Conservation (phyloP, 2,888 invertebrate genomes). For the Philonicus albiceps region DNA sequence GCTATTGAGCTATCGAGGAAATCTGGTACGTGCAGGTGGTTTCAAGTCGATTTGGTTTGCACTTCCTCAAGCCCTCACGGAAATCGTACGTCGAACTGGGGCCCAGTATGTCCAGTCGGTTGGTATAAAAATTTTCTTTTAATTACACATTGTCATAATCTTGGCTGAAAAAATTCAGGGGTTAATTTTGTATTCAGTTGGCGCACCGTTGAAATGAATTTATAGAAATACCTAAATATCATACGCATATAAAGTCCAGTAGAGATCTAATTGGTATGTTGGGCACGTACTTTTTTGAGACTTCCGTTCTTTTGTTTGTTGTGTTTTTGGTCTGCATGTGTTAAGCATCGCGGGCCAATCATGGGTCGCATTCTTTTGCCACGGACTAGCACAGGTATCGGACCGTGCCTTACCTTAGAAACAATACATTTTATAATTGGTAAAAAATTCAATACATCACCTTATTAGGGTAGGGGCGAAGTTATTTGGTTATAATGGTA, state of each 20-base stretch:
- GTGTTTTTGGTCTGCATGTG: constrained; percentile 42
- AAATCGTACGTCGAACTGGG: not conserved
- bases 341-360: not conserved
- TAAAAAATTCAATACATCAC: constrained; percentile 7
- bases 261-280: constrained; percentile 33
- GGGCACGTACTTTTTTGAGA: constrained; percentile 46
- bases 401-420: not conserved
- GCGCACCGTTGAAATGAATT: constrained; percentile 43
- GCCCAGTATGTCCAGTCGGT: not conserved
- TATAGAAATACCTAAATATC: constrained; percentile 49
- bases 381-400: not conserved
- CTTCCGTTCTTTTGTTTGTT: constrained; percentile 49
- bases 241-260: constrained; percentile 42
- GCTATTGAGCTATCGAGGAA: not conserved
- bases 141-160: constrained; percentile 18
- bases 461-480: not conserved
- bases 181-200: constrained; percentile 44
- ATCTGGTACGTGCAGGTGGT: not conserved
- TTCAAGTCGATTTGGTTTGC: not conserved
- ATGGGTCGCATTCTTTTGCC: constrained; percentile 3
- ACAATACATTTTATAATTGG: constrained; percentile 17
- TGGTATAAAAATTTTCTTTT: not conserved
- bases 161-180: constrained; percentile 4
- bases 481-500: not conserved
- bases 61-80: not conserved